These are phyloP conservation scores for Phengaris alcon DNA, from an alignment of 2,888 invertebrate genomes.

Conservation along the genomic window DNA sequence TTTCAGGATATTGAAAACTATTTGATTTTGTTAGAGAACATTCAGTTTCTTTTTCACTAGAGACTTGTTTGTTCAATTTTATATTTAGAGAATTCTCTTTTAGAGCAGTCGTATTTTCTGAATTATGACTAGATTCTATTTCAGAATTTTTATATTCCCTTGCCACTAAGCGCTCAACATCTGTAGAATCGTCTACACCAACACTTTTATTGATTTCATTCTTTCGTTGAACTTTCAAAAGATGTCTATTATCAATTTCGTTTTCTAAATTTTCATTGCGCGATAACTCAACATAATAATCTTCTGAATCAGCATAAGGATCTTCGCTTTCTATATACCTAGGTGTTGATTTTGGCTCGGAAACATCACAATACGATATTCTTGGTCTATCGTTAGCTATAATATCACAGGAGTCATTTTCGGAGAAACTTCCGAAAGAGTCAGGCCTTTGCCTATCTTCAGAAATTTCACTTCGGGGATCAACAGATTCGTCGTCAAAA, in stretches of 20 bases:
- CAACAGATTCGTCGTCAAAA: conserved; percentile 72
- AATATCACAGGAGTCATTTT: conserved; percentile 72
- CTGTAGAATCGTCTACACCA: conserved; percentile 54
- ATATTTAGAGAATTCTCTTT: conserved; percentile 71
- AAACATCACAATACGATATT: conserved; percentile 65
- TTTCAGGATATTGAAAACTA: conserved; percentile 61
- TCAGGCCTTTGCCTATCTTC: conserved; percentile 71
- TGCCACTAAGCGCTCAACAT: conserved; percentile 46
- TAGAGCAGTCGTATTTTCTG: conserved; percentile 60
- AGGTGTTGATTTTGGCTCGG: conserved; percentile 68
- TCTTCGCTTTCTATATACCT: conserved; percentile 73
- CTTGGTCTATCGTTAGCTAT: conserved; percentile 57
- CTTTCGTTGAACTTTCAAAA: conserved; percentile 69
- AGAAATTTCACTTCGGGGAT: conserved; percentile 70
- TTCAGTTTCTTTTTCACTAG: conserved; percentile 55
- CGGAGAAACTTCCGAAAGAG: conserved; percentile 73
- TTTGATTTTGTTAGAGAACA: conserved; percentile 60
- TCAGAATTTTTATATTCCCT: conserved; percentile 59
- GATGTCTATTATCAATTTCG: conserved; percentile 65
- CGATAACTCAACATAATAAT: conserved; percentile 61
- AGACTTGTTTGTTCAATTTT: conserved; percentile 56
- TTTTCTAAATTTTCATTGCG: conserved; percentile 66
- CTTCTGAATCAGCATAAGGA: conserved; percentile 70
- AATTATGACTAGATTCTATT: conserved; percentile 59
- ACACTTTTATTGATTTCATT: conserved; percentile 72